A percentile compares a stretch with the other conserved stretches of the same genome.
Evolutionary conservation across 2,113 vertebrate genomes (phyloP).

Genomic region (Channa argus): DNA sequence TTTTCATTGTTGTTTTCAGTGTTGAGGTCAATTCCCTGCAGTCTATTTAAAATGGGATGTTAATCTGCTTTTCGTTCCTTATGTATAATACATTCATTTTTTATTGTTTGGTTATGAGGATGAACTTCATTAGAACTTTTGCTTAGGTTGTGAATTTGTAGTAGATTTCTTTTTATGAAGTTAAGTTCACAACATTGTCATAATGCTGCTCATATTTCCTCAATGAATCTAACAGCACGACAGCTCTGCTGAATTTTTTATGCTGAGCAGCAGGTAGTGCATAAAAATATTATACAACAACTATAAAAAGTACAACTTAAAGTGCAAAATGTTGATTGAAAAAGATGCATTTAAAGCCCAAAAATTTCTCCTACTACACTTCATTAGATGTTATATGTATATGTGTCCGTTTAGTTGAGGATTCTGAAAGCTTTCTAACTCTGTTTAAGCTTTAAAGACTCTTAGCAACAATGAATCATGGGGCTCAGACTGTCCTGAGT

Average conservation of each 20-base stretch:
- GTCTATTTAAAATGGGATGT: constrained; percentile 29
- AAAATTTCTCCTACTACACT: not conserved
- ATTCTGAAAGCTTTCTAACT: constrained; percentile 28
- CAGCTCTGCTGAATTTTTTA: too few species aligned
- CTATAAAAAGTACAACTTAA: not conserved
- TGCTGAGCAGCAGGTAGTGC: not conserved
- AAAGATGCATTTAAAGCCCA: constrained; percentile 15
- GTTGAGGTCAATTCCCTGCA: constrained; percentile 28
- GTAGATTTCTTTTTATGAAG: not conserved
- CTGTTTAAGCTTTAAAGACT: constrained; percentile 43
- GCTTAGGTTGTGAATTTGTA: not conserved
- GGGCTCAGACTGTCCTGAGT: constrained; percentile 9
- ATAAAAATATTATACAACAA: not conserved
- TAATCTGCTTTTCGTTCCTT: constrained; percentile 35
- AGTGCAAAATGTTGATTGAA: not conserved
- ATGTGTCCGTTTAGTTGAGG: not conserved
- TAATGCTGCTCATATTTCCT: too few species aligned
- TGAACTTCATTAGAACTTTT: not conserved
- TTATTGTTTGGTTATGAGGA: constrained; percentile 18
- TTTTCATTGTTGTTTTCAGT: constrained; percentile 12
- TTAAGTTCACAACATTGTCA: not conserved
- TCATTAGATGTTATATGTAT: constrained; percentile 8
- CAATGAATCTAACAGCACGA: too few species aligned
- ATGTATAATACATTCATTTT: constrained; percentile 23
- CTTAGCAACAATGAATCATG: constrained; percentile 22